phyloP scores from a whole-genome alignment of 2,113 vertebrate genomes.

The Misgurnus anguillicaudatus region DNA sequence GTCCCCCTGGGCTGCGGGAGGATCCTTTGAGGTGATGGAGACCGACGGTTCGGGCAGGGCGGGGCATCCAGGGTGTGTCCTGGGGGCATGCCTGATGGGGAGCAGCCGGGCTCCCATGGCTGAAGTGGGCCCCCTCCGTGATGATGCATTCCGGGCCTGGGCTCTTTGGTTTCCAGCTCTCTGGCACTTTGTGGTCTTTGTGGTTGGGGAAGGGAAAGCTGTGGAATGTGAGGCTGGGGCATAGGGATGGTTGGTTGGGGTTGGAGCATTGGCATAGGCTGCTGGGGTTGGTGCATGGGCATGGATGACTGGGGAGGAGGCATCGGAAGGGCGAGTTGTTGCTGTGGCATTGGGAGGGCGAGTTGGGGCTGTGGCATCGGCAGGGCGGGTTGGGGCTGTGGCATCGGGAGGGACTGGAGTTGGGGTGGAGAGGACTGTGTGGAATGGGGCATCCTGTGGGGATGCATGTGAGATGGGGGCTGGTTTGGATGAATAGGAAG shows the following conservation, averaged over 20 bases:
- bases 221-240: slow-evolving; percentile 73
- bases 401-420: slow-evolving; percentile 43
- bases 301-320: slow-evolving; percentile 64
- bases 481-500: slow-evolving; percentile 59
- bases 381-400: slow-evolving; percentile 44
- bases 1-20: slow-evolving; percentile 91
- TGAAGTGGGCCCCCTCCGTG: slow-evolving; percentile 65
- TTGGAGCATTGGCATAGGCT: slow-evolving; percentile 22
- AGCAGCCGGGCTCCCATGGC: slow-evolving; percentile 78
- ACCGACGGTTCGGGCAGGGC: slow-evolving; percentile 75
- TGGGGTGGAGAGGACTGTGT: slow-evolving; percentile 62
- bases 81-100: slow-evolving; percentile 66
- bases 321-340: slow-evolving; percentile 62
- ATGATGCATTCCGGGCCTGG: slow-evolving; percentile 70
- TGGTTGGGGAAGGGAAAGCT: slow-evolving; percentile 75
- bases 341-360: slow-evolving; percentile 40
- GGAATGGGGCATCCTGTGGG: slow-evolving; percentile 34
- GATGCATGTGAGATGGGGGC: slow-evolving; percentile 42
- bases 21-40: slow-evolving; percentile 91
- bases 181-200: slow-evolving; percentile 92
- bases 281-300: background rate
- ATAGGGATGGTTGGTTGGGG: slow-evolving; percentile 50
- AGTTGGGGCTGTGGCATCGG: slow-evolving; percentile 69
- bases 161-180: slow-evolving; percentile 93
- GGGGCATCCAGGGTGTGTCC: slow-evolving; percentile 83